phyloP scores from a whole-genome alignment of 2,888 invertebrate species.

The Oxyteleia sp. region DNA sequence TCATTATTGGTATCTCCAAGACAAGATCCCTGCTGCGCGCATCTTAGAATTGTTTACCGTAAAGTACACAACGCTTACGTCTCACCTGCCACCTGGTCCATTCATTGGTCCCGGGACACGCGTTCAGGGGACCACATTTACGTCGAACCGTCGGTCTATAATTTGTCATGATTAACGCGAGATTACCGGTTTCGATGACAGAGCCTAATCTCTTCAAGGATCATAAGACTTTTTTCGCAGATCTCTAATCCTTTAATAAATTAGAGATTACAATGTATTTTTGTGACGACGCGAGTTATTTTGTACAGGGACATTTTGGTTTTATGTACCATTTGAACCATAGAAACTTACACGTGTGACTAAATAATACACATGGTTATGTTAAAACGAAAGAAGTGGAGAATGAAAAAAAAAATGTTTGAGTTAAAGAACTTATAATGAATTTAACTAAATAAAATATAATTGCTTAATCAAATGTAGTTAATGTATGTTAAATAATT shows the following conservation, averaged over 20 bases:
- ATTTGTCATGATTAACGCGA: conserved; percentile 86
- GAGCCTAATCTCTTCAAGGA: conserved; percentile 67
- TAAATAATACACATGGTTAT: too few species aligned
- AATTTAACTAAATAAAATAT: too few species aligned
- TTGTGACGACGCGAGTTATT: neutral
- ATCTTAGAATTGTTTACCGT: conserved; percentile 84
- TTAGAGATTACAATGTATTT: conserved; percentile 3
- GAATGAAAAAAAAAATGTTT: too few species aligned
- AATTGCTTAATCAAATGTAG: too few species aligned
- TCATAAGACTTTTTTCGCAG: conserved; percentile 49
- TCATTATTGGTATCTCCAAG: conserved; percentile 53
- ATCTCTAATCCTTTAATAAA: conserved; percentile 8
- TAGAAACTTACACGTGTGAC: too few species aligned
- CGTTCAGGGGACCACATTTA: conserved; percentile 47
- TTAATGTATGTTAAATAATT: too few species aligned
- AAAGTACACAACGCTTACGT: conserved; percentile 80
- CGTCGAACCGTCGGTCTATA: conserved; percentile 77
- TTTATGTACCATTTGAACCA: too few species aligned
- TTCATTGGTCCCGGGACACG: conserved; percentile 76
- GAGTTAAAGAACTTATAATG: too few species aligned
- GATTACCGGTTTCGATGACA: conserved; percentile 86
- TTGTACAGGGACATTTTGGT: neutral
- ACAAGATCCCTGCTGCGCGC: conserved; percentile 74
- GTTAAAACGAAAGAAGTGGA: too few species aligned
- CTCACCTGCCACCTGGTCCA: conserved; percentile 84